phyloP scores from a whole-genome alignment of 2,113 vertebrate species.

The Anseranas semipalmata region DNA sequence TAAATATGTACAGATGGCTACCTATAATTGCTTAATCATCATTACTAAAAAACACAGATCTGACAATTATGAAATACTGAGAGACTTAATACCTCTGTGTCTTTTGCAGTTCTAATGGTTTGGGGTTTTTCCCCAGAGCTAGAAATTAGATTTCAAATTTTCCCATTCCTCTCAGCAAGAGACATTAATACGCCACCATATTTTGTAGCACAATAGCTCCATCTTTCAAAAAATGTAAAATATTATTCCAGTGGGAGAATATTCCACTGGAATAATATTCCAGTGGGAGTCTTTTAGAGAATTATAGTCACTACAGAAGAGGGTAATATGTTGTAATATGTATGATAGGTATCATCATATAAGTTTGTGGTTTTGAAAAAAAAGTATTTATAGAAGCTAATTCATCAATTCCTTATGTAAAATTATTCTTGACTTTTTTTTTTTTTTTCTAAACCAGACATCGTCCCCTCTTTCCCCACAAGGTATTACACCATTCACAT shows the following conservation, averaged over 20 bases:
- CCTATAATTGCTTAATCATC: constrained; percentile 15
- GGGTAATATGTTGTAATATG: neutral
- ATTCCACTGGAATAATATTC: neutral
- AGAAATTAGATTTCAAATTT: constrained; percentile 8
- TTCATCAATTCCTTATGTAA: neutral
- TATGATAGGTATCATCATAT: neutral
- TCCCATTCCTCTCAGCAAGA: neutral
- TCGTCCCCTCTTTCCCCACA: accelerated
- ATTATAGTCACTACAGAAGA: neutral
- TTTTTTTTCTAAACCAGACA: neutral
- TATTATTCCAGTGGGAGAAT: neutral
- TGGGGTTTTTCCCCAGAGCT: neutral
- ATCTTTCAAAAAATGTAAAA: neutral
- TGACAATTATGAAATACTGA: constrained; percentile 31
- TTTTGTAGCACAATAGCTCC: neutral
- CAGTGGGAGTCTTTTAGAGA: neutral
- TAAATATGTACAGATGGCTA: neutral
- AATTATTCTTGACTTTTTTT: neutral
- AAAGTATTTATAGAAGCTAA: neutral
- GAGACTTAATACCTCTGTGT: neutral
- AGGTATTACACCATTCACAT: neutral
- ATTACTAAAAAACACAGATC: neutral
- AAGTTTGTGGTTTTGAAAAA: neutral
- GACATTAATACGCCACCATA: neutral
- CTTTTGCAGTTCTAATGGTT: neutral